Base-by-base conservation (phyloP, 2,888 invertebrate genomes). In the Rapana venosa region DNA sequence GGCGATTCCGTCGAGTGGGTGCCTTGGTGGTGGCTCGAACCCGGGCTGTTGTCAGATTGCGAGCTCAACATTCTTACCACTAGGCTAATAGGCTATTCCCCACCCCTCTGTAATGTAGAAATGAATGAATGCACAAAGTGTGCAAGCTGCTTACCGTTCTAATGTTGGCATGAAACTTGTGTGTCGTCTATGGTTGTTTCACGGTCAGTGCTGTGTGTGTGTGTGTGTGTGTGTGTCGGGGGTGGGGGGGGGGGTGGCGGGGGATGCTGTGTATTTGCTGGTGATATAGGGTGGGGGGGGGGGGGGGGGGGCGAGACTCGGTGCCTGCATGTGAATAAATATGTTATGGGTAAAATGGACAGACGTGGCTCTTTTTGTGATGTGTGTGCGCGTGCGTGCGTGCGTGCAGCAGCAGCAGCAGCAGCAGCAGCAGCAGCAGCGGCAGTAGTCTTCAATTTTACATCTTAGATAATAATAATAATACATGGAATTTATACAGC, bases 261-360 rank as follows among this genome's bases (percentile, higher is more conserved):
- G 35, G 32, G 35, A 79, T 32, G 32, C 26, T 79, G 79, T 79
- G 15, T 35, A 35, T 35, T 35, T 35, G 32, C 35, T 79, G 32
- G 30, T 20, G 66, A 26, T 20, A 32, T 30, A 22, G 30, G 66
- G 30, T 20, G n/a, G 58, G 32, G 20, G 32, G 30, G 36, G 17
- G 11, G 11, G 61, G 32, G 79, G 35, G 32, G 35, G 30, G 66
- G 47, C 4, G 47, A 47, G 8, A 47, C 47, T 47, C 8, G 47
- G 47, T 47, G 47, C 47, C 47, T 47, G 47, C 47, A 47, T 47
- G 35, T 32, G 22, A 79, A 79, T 79, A 85, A 85, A 58, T n/a
- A 85, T 85, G 1, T 85, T 85, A 58, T 85, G 47, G 47, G 84
- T 56, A n/a, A 85, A 85, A 85, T n/a, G n/a, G 47, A 58, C 26